A percentile compares a stretch with the other conserved stretches of the same genome.
phyloP scores from a whole-genome alignment of 1,140 invertebrate species.

The Aethina tumida region DNA sequence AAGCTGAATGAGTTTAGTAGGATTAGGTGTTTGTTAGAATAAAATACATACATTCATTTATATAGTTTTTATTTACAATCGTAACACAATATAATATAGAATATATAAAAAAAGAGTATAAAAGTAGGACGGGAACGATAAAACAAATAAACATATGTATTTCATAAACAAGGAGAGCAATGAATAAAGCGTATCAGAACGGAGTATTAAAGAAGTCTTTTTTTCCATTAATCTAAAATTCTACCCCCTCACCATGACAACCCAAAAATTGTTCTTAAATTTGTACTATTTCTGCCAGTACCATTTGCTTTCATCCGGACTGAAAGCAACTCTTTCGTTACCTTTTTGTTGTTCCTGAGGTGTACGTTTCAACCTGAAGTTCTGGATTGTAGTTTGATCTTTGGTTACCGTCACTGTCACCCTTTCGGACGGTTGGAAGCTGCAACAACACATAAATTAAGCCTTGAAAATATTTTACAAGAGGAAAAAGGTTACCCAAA shows the following conservation, averaged over 20 bases:
- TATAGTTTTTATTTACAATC: conserved; percentile 12
- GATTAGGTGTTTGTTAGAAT: no score
- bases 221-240: no score
- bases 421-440: conserved; percentile 37
- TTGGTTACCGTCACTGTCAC: conserved; percentile 35
- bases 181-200: conserved; percentile 1
- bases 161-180: conserved; percentile 14
- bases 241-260: no score
- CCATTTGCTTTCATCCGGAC: no score
- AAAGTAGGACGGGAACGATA: conserved; percentile 6
- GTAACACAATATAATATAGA: conserved; percentile 5
- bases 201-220: no score
- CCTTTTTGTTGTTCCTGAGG: conserved; percentile 25
- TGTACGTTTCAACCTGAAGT: conserved; percentile 39
- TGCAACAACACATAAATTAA: conserved; percentile 17
- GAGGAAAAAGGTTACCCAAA: conserved; percentile 51
- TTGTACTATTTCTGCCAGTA: no score
- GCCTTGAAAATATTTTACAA: neutral
- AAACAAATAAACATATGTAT: conserved; percentile 25
- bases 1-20: neutral
- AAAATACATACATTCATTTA: conserved; percentile 28
- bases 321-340: no score
- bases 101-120: conserved; percentile 2
- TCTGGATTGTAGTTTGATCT: conserved; percentile 35
- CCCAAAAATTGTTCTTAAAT: no score